phyloP scores from a whole-genome alignment of 2,113 vertebrate genomes.

The Pseudonaja textilis region DNA sequence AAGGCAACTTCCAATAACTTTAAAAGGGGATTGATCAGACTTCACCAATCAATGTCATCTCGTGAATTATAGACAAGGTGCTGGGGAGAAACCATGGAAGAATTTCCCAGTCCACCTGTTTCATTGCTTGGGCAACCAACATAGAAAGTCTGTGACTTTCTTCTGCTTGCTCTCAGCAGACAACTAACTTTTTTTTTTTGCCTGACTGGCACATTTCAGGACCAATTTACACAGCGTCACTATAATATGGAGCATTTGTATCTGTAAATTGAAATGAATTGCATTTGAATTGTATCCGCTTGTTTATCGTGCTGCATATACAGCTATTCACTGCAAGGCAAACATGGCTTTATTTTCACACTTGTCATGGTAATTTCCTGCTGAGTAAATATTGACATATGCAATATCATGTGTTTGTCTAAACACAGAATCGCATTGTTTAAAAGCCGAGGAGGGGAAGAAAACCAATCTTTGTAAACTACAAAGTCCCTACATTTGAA shows the following conservation, averaged over 20 bases:
- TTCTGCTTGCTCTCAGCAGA: background rate
- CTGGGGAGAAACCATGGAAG: background rate
- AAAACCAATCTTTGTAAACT: constrained; percentile 16
- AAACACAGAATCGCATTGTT: constrained; percentile 19
- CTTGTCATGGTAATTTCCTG: background rate
- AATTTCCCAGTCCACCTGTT: too few relatives aligned
- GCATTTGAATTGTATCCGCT: background rate
- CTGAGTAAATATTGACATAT: constrained; percentile 7
- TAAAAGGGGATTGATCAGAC: background rate
- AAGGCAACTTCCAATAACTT: background rate
- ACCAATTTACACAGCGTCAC: too few relatives aligned
- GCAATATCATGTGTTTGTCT: background rate
- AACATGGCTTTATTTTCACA: background rate
- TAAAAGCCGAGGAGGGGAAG: background rate
- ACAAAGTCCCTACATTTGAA: constrained; percentile 52
- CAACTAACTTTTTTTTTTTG: background rate
- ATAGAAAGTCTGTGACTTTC: background rate
- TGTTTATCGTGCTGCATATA: background rate
- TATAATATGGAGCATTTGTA: background rate
- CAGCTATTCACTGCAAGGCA: background rate
- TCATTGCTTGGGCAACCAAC: too few relatives aligned
- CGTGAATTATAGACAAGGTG: background rate
- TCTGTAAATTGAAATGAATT: background rate
- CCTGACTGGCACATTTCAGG: background rate
- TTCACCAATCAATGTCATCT: background rate